Evolutionary conservation across 2,113 vertebrate species (phyloP).

Genomic region (Clarias macrocephalus): DNA sequence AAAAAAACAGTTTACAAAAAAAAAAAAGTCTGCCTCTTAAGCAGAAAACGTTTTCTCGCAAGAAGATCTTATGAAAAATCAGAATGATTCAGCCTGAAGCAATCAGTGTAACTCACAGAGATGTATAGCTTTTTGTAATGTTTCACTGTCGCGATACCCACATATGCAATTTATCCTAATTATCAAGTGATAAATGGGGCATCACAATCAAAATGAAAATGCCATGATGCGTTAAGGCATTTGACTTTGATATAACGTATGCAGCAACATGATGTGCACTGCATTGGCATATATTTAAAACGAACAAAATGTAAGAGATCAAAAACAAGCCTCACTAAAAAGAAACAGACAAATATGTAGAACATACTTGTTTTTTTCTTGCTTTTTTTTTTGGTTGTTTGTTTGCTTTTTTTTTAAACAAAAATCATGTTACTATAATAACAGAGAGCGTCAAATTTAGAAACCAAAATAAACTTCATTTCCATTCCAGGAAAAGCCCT

Average conservation of each 20-base stretch:
- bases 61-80: not conserved
- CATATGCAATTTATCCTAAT: conserved; percentile 27
- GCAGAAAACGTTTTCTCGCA: not conserved
- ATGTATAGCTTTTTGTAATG: not conserved
- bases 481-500: not conserved
- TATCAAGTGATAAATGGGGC: conserved; percentile 35
- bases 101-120: conserved; percentile 5
- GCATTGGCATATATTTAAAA: conserved; percentile 5
- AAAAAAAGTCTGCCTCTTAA: not conserved
- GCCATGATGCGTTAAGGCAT: conserved; percentile 11
- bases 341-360: not conserved
- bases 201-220: conserved; percentile 41
- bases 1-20: not conserved
- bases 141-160: conserved; percentile 5
- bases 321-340: not conserved
- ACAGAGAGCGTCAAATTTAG: not conserved
- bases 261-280: not conserved
- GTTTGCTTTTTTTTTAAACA: no score
- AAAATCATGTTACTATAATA: not conserved
- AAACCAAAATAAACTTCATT: not conserved
- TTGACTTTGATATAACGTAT: conserved; percentile 31
- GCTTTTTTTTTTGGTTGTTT: not conserved
- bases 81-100: conserved; percentile 10
- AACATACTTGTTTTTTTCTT: not conserved
- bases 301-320: not conserved